Evolutionary conservation across 2,113 vertebrate genomes (phyloP).

Genomic region (Octodon degus): DNA sequence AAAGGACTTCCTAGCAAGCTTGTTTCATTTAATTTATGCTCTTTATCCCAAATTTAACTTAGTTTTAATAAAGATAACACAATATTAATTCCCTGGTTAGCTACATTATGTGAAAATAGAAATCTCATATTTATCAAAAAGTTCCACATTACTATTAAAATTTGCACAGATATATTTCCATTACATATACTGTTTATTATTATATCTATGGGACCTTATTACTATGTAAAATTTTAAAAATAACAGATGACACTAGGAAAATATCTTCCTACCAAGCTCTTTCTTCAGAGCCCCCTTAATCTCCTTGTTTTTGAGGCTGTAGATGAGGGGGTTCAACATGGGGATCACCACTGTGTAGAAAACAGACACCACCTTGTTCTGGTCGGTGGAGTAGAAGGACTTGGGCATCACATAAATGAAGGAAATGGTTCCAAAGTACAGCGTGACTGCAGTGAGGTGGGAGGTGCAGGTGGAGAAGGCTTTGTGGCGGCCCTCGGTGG

Average conservation of each 20-base stretch:
- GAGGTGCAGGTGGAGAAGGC: neutral
- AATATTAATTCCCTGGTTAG: neutral
- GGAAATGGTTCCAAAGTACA: neutral
- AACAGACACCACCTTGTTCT: neutral
- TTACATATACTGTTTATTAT: neutral
- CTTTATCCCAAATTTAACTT: neutral
- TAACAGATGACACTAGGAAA: neutral
- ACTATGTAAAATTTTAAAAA: neutral
- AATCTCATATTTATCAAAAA: neutral
- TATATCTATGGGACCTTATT: neutral
- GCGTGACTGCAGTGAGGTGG: neutral
- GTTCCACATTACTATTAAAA: neutral
- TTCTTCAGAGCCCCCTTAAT: constrained; percentile 61
- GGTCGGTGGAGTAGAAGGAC: neutral
- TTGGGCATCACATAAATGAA: neutral
- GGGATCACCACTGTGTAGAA: neutral
- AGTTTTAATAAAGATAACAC: neutral
- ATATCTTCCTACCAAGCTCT: constrained; percentile 12
- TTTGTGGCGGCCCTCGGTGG: neutral
- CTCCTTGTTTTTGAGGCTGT: constrained; percentile 68
- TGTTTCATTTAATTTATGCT: neutral
- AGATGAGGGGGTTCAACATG: neutral
- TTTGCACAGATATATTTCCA: neutral
- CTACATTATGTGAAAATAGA: neutral
- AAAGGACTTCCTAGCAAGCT: neutral